Percentiles rank a stretch among this genome's conserved stretches.
Evolutionary conservation across 2,113 vertebrate species (phyloP).

Genomic region (Oreochromis niloticus): DNA sequence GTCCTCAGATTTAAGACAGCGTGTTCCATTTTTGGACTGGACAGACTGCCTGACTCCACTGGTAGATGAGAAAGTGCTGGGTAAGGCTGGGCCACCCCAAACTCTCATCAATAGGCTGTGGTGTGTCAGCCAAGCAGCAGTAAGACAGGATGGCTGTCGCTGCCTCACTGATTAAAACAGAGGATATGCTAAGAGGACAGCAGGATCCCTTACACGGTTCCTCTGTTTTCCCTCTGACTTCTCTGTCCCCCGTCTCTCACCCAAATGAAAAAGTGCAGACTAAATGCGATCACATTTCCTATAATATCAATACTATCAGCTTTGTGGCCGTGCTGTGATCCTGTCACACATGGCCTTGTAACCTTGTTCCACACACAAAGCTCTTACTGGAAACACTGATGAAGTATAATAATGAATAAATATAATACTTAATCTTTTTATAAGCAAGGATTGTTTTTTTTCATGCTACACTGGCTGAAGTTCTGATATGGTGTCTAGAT

Average conservation of each 20-base stretch:
- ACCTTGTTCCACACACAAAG: conserved; percentile 36
- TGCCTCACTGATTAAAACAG: conserved; percentile 50
- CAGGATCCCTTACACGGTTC: conserved; percentile 50
- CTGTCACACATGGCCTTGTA: conserved; percentile 38
- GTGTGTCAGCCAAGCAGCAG: conserved; percentile 64
- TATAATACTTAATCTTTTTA: not conserved
- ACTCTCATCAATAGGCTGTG: conserved; percentile 68
- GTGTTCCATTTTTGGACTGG: conserved; percentile 61
- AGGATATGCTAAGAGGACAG: conserved; percentile 26
- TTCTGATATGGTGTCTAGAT: not conserved
- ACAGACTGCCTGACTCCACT: conserved; percentile 84
- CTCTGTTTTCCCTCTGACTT: not conserved
- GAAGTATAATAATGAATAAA: not conserved
- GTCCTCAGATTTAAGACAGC: conserved; percentile 67
- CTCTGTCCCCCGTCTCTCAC: conserved; percentile 3
- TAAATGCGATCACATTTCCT: conserved; percentile 69
- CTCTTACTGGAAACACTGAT: not conserved
- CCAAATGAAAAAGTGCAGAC: conserved; percentile 56
- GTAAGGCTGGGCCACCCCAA: conserved; percentile 48
- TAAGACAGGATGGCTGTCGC: conserved; percentile 74
- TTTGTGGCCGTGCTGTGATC: conserved; percentile 26
- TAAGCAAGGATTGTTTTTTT: not conserved
- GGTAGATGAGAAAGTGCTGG: conserved; percentile 58
- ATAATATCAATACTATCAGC: conserved; percentile 67
- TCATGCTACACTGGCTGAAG: fast-evolving